Conservation (phyloP, 2,797 vertebrate genomes). For the Helarctos malayanus region DNA sequence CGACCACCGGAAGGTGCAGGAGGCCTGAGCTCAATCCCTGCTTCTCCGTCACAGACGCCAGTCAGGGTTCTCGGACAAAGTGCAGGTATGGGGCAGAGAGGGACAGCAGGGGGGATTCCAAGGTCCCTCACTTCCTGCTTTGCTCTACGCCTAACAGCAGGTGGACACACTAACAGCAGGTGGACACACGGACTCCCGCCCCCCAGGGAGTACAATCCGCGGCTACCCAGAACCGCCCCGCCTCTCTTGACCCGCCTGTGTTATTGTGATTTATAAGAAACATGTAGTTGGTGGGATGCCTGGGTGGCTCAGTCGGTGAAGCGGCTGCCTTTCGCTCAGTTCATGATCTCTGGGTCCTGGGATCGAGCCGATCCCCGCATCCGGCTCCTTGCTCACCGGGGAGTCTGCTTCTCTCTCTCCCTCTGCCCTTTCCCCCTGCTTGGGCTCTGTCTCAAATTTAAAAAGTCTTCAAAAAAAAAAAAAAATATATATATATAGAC, state of each 20-base stretch:
- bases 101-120: background rate
- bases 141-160: background rate
- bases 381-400: too few relatives aligned
- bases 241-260: background rate
- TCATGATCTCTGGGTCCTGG: too few relatives aligned
- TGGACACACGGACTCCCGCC: fast-evolving
- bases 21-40: background rate
- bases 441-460: too few relatives aligned
- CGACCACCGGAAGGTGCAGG: background rate
- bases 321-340: too few relatives aligned
- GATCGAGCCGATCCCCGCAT: too few relatives aligned
- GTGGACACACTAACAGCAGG: background rate
- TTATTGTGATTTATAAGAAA: background rate
- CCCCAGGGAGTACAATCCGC: too few relatives aligned
- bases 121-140: background rate
- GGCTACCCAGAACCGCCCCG: background rate
- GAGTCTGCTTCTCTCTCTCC: too few relatives aligned
- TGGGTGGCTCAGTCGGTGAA: too few relatives aligned
- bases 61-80: background rate
- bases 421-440: too few relatives aligned
- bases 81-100: too few relatives aligned
- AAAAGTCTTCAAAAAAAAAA: too few relatives aligned
- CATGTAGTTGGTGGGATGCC: background rate
- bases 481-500: too few relatives aligned
- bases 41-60: background rate